Evolutionary conservation across 2,113 vertebrate species (phyloP), one percentile per base, ranked within the genome.

Genomic region (Collichthys lucidus): DNA sequence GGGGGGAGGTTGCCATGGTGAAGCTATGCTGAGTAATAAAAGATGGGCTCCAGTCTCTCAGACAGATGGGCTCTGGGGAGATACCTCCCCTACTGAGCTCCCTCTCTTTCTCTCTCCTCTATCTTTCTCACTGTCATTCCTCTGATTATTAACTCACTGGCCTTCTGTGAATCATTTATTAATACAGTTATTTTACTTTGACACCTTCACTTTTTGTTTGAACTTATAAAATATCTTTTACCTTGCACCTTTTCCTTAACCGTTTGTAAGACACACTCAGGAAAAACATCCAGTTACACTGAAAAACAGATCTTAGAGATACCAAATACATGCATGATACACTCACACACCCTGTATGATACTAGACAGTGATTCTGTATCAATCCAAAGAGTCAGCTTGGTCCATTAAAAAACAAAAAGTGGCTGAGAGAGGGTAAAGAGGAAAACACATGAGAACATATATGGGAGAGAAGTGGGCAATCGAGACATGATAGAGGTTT

Each of bases 21-120:
- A 92, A 89, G 86, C 83, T 88, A 89, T 91, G 91, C 86, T 92
- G 90, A 91, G 84, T 90, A 92, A 93, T 89, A 91, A 91, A 93
- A 88, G 90, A 92, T 88, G 83, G 81, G 69, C 79, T 79, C 79
- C n/a, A n/a, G 57, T 86, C 74, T 89, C 79, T 81, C 83, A 86
- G 80, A 89, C 85, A 90, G 81, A 90, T 86, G 83, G 86, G 76
- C 86, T 87, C 80, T 74, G 55, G 77, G 91, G 89, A 90, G 83
- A 85, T 62, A 46, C 87, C 40, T 85, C 79, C 88, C 85, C 61
- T 61, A 57, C 64, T 85, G 88, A 68, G 74, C 71, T 76, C 73
- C 0, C 59, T 75, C 57, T 65, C 55, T 84, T 29, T 72, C 44
- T 70, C 72, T 46, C n/a, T 66, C 56, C 24, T 85, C 61, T 44